Base-by-base conservation (phyloP, 2,888 invertebrate species). In the Toxonevra muliebris region DNA sequence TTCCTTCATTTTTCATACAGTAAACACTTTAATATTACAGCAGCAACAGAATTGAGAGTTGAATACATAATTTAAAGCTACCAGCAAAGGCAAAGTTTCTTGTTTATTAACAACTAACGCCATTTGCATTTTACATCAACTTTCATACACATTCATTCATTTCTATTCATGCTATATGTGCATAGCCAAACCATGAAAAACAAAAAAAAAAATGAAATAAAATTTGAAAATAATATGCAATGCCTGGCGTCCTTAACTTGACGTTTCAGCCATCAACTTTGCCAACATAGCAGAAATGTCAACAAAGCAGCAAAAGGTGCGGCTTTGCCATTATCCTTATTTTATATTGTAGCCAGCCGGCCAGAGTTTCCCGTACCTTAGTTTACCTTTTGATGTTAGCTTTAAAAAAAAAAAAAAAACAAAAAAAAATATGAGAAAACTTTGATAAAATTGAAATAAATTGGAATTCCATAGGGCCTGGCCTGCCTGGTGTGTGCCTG, bases 311-410 rank as follows among this genome's bases (percentile, higher is more conserved):
- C 45, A 61, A n/a, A 63, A 68, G 68, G 68, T 19, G 68, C 60
- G 59, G 68, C 60, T 17, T 12, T 45, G 40, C 50, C 0, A 42
- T 30, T 54, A 45, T 48, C 48, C 48, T 48, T 15, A 48, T n/a
- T 48, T 30, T 7, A 30, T 7, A 30, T 30, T 30, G n/a, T 30
- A 2, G 30, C 30, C 30, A 30, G 7, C 30, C 30, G 30, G 30
- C 30, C 7, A 30, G 7, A 4, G 30, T 30, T 7, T 2, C 30
- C 30, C 30, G 30, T 30, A 30, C 30, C 40, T 55, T 43, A 54
- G 48, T 57, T 61, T 55, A 66, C 43, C 55, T 66, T 66, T 30
- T 30, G 30, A 30, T 61, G 61, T 48, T 66, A 61, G 61, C 15
- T 12, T 15, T 42, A 61, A 41, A n/a, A 62, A 17, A 50, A 30